Evolutionary conservation across 2,888 invertebrate species (phyloP), one percentile per base, ranked within the genome.

Genomic region (Drosophila conformis): DNA sequence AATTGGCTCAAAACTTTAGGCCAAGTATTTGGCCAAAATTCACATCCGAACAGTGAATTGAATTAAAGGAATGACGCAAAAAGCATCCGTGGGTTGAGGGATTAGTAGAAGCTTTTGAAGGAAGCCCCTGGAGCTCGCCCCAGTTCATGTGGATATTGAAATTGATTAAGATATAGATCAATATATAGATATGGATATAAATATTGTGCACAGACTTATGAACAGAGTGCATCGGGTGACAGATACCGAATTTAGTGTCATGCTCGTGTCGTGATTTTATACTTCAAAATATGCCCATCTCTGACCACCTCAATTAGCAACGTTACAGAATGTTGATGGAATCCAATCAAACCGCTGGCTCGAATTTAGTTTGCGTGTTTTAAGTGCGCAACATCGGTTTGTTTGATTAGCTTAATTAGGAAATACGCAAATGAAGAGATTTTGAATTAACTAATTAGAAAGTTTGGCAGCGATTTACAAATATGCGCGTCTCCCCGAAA

Each of bases 401-500:
- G 52, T 78, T 76, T 78, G 73, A 78, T 78, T 73, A 73, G 73
- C 73, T 76, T 78, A 78, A 78, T 78, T 74, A 58, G 46, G 18
- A 38, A 51, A 53, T 48, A n/a, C 13, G 25, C 11, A 21, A 40
- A 25, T 2, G 15, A 35, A 29, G 25, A 36, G 46, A 54, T 35
- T 57, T 63, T 35, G 54, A 21, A 36, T 35, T 46, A 18, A 18
- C 56, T 64, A 52, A 71, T 63, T 64, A 68, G 51, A 27, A 46
- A 42, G 54, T 33, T 70, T 27, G 69, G 33, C 53, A 46, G 53
- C 40, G 35, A 53, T 33, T 63, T 42, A 35, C 31, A 62, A 51
- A 29, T 49, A 18, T 18, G 49, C 27, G 27, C 10, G 27, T 11
- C 10, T 3, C 8, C 10, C 27, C 10, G 6, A 27, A 64, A 48